Conservation (phyloP, 2,888 invertebrate species). For the Ptycholaimellus sp. region DNA sequence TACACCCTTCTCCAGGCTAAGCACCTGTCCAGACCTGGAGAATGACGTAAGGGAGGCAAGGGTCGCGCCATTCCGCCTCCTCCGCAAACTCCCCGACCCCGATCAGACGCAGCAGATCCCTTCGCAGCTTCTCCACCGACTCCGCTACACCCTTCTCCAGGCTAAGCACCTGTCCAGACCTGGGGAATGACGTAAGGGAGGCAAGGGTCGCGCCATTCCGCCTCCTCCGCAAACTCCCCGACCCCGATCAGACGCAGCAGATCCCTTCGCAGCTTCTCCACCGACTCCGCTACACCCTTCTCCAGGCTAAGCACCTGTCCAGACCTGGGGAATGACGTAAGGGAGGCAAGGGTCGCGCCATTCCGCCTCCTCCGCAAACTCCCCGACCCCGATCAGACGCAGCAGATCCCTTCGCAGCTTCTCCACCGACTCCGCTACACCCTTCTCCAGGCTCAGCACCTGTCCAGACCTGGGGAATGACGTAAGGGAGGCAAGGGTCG, state of each 20-base stretch:
- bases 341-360: conserved; percentile 64
- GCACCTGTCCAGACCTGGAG: conserved; percentile 44
- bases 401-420: conserved; percentile 51
- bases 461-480: conserved; percentile 48
- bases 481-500: conserved; percentile 57
- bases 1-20: conserved; percentile 36
- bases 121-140: conserved; percentile 37
- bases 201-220: conserved; percentile 62
- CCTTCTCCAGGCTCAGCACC: conserved; percentile 39
- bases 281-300: conserved; percentile 27
- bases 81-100: conserved; percentile 66
- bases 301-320: conserved; percentile 41
- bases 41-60: conserved; percentile 54
- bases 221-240: conserved; percentile 59
- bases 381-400: conserved; percentile 48
- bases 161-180: conserved; percentile 37
- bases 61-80: conserved; percentile 57
- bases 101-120: conserved; percentile 46
- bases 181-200: conserved; percentile 59
- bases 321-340: conserved; percentile 51
- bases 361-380: conserved; percentile 54
- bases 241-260: conserved; percentile 45
- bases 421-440: conserved; percentile 28
- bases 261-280: conserved; percentile 45
- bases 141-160: conserved; percentile 32